Conservation (phyloP, 1,140 invertebrate genomes). For the Nomia melanderi region DNA sequence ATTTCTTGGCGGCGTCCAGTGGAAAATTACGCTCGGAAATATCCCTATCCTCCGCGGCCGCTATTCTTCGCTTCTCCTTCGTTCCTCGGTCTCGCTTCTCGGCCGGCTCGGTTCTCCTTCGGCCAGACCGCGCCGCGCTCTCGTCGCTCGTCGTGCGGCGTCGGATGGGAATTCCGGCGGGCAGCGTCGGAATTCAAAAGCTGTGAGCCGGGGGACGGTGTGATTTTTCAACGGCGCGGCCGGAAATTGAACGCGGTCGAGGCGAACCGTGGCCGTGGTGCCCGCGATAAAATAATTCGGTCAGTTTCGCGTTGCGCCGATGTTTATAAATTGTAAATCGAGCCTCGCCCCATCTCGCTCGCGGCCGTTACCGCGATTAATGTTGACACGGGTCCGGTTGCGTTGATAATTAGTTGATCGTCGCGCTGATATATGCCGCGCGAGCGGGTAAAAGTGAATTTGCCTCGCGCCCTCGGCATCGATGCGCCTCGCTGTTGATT, state of each 20-base stretch:
- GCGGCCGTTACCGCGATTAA: constrained; percentile 28
- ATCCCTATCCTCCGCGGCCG: constrained; percentile 35
- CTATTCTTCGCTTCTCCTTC: constrained; percentile 6
- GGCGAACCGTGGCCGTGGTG: background rate
- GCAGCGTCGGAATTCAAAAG: background rate
- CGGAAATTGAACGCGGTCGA: background rate
- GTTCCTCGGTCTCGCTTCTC: background rate
- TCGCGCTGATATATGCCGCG: constrained; percentile 24
- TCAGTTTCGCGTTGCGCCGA: background rate
- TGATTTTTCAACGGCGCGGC: background rate
- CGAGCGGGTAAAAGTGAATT: constrained; percentile 44
- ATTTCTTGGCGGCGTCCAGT: constrained; percentile 69
- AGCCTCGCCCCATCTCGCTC: background rate
- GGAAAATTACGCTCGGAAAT: constrained; percentile 75
- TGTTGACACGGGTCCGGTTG: constrained; percentile 25
- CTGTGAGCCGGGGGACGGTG: background rate
- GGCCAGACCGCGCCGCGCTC: too few species aligned
- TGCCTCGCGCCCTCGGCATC: background rate
- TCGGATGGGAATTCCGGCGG: background rate
- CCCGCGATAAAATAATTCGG: constrained; percentile 11
- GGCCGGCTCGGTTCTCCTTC: background rate
- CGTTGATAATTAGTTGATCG: constrained; percentile 50
- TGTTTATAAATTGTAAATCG: constrained; percentile 41
- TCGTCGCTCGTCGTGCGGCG: too few species aligned
- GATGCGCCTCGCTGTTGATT: constrained; percentile 26